Evolutionary conservation across 2,113 vertebrate genomes (phyloP).

Genomic region (Dasypus novemcinctus): DNA sequence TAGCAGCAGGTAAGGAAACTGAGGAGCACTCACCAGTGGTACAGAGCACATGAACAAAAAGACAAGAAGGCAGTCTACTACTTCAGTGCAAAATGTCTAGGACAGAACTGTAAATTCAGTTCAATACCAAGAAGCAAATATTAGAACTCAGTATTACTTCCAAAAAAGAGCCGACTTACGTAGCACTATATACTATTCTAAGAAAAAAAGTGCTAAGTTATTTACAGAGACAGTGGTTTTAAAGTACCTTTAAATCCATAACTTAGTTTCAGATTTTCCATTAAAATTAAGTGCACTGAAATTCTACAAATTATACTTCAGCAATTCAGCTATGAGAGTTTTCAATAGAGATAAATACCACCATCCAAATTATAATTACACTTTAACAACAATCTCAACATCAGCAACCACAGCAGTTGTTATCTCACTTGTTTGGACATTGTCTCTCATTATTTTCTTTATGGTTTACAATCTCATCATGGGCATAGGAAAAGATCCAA

Average conservation of each 20-base stretch:
- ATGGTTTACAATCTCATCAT: slow-evolving; percentile 31
- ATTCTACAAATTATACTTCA: slow-evolving; percentile 71
- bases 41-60: slow-evolving; percentile 76
- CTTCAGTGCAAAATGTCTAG: slow-evolving; percentile 83
- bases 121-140: slow-evolving; percentile 80
- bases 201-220: slow-evolving; percentile 79
- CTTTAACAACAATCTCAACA: slow-evolving; percentile 53
- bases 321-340: slow-evolving; percentile 62
- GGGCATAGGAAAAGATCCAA: slow-evolving; percentile 55
- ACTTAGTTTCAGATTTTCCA: slow-evolving; percentile 68
- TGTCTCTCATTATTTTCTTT: slow-evolving; percentile 19
- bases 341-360: slow-evolving; percentile 65
- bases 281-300: slow-evolving; percentile 69
- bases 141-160: slow-evolving; percentile 77
- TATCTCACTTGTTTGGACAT: slow-evolving; percentile 46
- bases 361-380: slow-evolving; percentile 72
- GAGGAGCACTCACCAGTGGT: slow-evolving; percentile 79
- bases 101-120: slow-evolving; percentile 80
- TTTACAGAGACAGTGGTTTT: slow-evolving; percentile 83
- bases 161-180: slow-evolving; percentile 77
- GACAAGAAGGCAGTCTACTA: slow-evolving; percentile 75
- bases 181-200: slow-evolving; percentile 79
- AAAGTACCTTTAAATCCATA: slow-evolving; percentile 84
- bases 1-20: slow-evolving; percentile 84
- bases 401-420: slow-evolving; percentile 60